These are phyloP conservation scores for Candidula unifasciata DNA, from an alignment of 2,888 invertebrate species.

Conservation along the genomic window DNA sequence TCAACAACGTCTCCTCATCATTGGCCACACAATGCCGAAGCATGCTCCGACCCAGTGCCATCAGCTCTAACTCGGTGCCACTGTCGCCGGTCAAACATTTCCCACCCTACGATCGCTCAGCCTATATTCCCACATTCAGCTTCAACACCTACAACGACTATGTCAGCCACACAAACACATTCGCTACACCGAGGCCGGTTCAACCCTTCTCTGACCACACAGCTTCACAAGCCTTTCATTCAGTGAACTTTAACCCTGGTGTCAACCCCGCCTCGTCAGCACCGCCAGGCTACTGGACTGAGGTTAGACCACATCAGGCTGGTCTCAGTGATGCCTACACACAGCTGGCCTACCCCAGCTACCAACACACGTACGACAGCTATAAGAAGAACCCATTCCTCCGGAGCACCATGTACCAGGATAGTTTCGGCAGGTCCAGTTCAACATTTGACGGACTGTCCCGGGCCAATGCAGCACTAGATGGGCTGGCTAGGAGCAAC, in stretches of 20 bases:
- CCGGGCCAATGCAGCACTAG: slow-evolving; percentile 22
- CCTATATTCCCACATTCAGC: slow-evolving; percentile 67
- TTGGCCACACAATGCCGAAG: slow-evolving; percentile 44
- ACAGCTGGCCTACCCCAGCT: slow-evolving; percentile 62
- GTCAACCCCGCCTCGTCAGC: slow-evolving; percentile 53
- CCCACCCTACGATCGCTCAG: slow-evolving; percentile 61
- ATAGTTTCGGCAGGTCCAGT: slow-evolving; percentile 59
- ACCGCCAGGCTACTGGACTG: slow-evolving; percentile 62
- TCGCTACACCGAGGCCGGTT: slow-evolving; percentile 57
- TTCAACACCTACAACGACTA: slow-evolving; percentile 67
- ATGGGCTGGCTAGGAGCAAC: slow-evolving; percentile 20
- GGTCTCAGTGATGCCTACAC: slow-evolving; percentile 61
- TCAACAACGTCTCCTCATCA: slow-evolving; percentile 37
- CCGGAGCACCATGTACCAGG: slow-evolving; percentile 61
- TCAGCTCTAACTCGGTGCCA: slow-evolving; percentile 53
- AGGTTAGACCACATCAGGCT: slow-evolving; percentile 58
- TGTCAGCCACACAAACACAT: slow-evolving; percentile 57
- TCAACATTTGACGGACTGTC: slow-evolving; percentile 23
- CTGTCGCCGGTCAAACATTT: slow-evolving; percentile 65
- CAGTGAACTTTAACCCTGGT: slow-evolving; percentile 59
- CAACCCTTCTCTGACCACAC: slow-evolving; percentile 59
- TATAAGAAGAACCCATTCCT: slow-evolving; percentile 63
- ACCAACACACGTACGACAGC: slow-evolving; percentile 62
- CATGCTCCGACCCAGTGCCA: slow-evolving; percentile 38
- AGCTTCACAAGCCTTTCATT: slow-evolving; percentile 58